These are phyloP conservation scores for Gorsachius goisagi DNA, from an alignment of 2,113 vertebrate genomes.

Conservation along the genomic window DNA sequence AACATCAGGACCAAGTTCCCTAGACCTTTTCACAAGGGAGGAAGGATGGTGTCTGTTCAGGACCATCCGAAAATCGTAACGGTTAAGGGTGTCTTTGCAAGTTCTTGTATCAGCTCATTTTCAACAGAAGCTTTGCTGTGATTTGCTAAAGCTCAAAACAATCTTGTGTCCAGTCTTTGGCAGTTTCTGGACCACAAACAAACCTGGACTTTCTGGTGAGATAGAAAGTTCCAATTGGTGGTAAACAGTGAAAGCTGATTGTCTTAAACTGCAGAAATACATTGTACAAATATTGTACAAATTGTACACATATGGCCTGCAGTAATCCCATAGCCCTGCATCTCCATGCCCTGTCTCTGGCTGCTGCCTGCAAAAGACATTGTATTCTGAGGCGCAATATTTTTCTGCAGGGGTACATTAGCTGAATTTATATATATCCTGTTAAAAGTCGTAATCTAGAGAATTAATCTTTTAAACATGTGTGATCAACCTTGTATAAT, in stretches of 20 bases:
- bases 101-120: background rate
- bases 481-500: background rate
- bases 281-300: background rate
- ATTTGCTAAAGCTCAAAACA: background rate
- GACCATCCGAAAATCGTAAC: background rate
- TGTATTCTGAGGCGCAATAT: background rate
- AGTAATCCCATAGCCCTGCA: background rate
- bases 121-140: background rate
- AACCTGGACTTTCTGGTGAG: background rate
- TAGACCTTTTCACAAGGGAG: background rate
- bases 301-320: background rate
- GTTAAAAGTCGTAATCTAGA: background rate
- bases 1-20: background rate
- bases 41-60: background rate
- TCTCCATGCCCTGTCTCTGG: background rate
- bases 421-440: background rate
- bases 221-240: background rate
- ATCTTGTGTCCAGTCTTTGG: background rate
- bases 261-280: background rate
- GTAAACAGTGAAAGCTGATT: background rate
- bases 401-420: background rate
- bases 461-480: conserved; percentile 17
- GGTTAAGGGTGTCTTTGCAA: background rate
- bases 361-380: background rate
- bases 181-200: background rate